These are phyloP conservation scores for Sinelater perroti DNA, from an alignment of 2,888 invertebrate species.

Conservation along the genomic window DNA sequence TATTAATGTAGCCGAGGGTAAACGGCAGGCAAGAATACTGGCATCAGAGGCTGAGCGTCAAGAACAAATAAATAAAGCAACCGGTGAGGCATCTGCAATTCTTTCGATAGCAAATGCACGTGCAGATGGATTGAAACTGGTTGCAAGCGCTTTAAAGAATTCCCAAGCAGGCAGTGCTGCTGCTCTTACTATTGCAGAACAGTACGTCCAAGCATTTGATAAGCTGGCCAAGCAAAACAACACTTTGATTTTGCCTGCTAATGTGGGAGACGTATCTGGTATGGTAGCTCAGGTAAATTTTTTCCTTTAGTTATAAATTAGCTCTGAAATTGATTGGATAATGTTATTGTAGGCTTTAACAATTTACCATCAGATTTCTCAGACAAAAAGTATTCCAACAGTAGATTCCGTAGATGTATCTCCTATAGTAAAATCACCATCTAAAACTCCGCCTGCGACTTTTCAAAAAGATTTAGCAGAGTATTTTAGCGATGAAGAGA, in stretches of 20 bases:
- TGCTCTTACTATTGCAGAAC: constrained; percentile 90
- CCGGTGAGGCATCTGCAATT: constrained; percentile 91
- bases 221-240: constrained; percentile 93
- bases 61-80: constrained; percentile 94
- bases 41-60: constrained; percentile 93
- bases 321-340: constrained; percentile 7
- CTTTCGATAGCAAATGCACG: constrained; percentile 91
- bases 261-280: constrained; percentile 81
- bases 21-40: constrained; percentile 88
- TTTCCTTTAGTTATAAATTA: constrained; percentile 19
- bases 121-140: constrained; percentile 80
- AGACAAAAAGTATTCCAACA: constrained; percentile 42
- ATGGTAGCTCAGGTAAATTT: constrained; percentile 79
- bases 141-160: constrained; percentile 72
- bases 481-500: constrained; percentile 59
- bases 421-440: background rate
- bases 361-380: constrained; percentile 68
- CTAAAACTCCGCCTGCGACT: constrained; percentile 28
- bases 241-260: constrained; percentile 92
- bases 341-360: constrained; percentile 67
- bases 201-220: constrained; percentile 94
- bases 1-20: constrained; percentile 98
- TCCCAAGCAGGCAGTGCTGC: constrained; percentile 87
- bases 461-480: constrained; percentile 54
- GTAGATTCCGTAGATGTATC: background rate